These are phyloP conservation scores for Ciona savignyi DNA, from an alignment of 23 tunicate genomes.

Conservation along the genomic window DNA sequence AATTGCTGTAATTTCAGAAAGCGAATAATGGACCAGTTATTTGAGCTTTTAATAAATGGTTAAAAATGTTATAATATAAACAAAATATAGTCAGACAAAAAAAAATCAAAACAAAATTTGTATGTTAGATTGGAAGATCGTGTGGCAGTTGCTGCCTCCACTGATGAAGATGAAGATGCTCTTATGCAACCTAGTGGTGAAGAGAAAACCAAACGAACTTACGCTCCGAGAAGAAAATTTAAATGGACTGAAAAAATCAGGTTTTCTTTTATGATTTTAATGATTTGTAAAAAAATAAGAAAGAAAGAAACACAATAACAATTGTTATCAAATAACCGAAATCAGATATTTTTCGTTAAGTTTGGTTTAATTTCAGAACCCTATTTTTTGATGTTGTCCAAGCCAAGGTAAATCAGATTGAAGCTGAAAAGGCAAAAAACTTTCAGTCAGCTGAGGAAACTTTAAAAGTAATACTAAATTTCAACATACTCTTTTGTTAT, in stretches of 20 bases:
- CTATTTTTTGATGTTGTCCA: slow-evolving; percentile 59
- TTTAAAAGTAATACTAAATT: slow-evolving; percentile 71
- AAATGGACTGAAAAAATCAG: slow-evolving; percentile 71
- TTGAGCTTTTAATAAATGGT: background rate
- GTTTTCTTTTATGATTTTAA: too few species aligned
- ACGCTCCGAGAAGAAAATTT: slow-evolving; percentile 89
- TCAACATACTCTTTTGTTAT: background rate
- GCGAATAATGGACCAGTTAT: too few species aligned
- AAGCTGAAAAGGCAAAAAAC: slow-evolving; percentile 29
- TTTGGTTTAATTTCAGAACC: slow-evolving; percentile 23
- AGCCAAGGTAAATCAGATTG: slow-evolving; percentile 51
- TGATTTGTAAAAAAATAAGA: too few species aligned
- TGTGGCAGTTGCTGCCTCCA: slow-evolving; percentile 49
- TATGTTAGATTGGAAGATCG: slow-evolving; percentile 35
- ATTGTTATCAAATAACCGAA: too few species aligned
- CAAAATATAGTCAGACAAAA: too few species aligned
- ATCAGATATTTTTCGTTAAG: too few species aligned
- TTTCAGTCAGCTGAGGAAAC: slow-evolving; percentile 50
- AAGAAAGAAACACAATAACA: too few species aligned
- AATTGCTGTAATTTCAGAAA: background rate
- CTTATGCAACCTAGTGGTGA: slow-evolving; percentile 27
- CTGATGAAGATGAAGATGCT: slow-evolving; percentile 64
- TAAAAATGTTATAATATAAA: too few species aligned
- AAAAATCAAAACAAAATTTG: background rate
- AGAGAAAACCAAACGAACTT: slow-evolving; percentile 75